Conservation (phyloP, 2,888 invertebrate species). For the Lepidochitona cinerea region DNA sequence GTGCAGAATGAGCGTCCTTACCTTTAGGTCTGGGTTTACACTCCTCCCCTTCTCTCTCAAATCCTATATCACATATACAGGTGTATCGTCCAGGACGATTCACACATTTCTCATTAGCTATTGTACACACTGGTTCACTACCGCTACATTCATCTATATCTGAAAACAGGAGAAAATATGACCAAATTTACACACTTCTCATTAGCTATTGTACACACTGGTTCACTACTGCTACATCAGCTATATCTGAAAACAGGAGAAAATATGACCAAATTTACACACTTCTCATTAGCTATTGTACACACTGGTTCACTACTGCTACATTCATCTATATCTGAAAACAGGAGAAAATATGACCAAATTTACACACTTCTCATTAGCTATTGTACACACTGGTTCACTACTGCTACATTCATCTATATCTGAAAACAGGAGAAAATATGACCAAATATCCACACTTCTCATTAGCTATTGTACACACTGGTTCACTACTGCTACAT, state of each 20-base stretch:
- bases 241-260: too few species aligned
- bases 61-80: slow-evolving; percentile 55
- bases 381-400: too few species aligned
- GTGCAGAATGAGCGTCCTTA: background rate
- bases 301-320: slow-evolving; percentile 35
- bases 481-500: too few species aligned
- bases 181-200: slow-evolving; percentile 32
- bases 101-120: slow-evolving; percentile 47
- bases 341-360: background rate
- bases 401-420: too few species aligned
- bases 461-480: too few species aligned
- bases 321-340: slow-evolving; percentile 62
- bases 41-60: slow-evolving; percentile 32
- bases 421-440: too few species aligned
- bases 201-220: slow-evolving; percentile 47
- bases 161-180: slow-evolving; percentile 22
- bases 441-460: too few species aligned
- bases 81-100: slow-evolving; percentile 54
- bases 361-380: too few species aligned
- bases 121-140: slow-evolving; percentile 39
- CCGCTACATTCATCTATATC: slow-evolving; percentile 60
- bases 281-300: slow-evolving; percentile 45
- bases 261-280: too few species aligned
- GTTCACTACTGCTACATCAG: too few species aligned
- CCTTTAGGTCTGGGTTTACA: slow-evolving; percentile 51